Percentiles rank a stretch among this genome's conserved stretches.
phyloP scores from a whole-genome alignment of 2,113 vertebrate species.

The Otus sunia region DNA sequence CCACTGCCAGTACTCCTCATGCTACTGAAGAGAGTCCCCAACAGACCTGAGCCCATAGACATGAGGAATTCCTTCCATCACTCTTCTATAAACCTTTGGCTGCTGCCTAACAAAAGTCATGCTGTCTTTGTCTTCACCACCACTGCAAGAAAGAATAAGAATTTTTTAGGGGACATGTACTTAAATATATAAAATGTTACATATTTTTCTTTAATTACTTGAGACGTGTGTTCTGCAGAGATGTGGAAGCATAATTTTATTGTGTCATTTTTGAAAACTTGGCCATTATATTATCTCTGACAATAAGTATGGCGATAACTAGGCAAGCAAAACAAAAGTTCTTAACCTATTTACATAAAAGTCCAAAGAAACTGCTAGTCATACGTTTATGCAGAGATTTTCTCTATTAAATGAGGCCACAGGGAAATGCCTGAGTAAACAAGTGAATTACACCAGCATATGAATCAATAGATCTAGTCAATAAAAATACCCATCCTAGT shows the following conservation, averaged over 20 bases:
- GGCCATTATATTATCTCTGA: background rate
- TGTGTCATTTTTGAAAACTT: background rate
- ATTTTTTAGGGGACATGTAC: background rate
- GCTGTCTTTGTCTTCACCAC: background rate
- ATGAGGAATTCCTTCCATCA: background rate
- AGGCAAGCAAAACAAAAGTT: background rate
- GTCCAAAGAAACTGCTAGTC: background rate
- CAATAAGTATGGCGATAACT: background rate
- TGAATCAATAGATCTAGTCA: constrained; percentile 1
- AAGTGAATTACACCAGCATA: background rate
- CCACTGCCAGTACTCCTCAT: background rate
- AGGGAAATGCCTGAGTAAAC: background rate
- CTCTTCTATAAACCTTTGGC: background rate
- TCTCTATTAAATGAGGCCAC: background rate
- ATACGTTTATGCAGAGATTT: background rate
- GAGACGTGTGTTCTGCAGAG: background rate
- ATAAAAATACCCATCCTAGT: background rate
- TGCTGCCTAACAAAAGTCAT: background rate
- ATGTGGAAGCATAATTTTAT: background rate
- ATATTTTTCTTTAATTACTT: background rate
- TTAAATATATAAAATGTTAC: background rate
- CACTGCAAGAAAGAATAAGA: background rate
- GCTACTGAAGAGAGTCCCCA: background rate
- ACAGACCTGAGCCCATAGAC: background rate
- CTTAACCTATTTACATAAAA: background rate